Evolutionary conservation across 2,113 vertebrate species (phyloP).

Genomic region (Leucopsar rothschildi): DNA sequence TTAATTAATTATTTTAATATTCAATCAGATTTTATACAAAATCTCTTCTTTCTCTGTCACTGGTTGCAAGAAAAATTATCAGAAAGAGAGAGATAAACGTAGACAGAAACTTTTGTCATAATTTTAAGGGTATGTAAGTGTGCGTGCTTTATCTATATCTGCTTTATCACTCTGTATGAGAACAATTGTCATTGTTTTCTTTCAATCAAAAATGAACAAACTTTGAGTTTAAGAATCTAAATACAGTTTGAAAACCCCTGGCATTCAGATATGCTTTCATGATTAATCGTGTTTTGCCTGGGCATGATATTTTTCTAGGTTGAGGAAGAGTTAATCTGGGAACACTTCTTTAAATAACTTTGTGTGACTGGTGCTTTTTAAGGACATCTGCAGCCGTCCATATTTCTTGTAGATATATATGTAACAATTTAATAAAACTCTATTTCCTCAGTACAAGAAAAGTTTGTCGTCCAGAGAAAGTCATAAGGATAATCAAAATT

Average conservation of each 20-base stretch:
- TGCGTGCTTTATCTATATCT: not conserved
- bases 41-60: not conserved
- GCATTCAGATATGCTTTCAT: not conserved
- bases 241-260: not conserved
- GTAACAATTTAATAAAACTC: not conserved
- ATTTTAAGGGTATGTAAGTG: not conserved
- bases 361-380: not conserved
- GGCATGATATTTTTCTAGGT: not conserved
- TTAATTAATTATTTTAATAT: not conserved
- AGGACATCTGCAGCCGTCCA: not conserved
- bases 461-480: not conserved
- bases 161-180: not conserved
- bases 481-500: not conserved
- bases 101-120: not conserved
- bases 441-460: not conserved
- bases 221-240: not conserved
- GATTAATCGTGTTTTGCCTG: not conserved
- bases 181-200: not conserved
- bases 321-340: not conserved
- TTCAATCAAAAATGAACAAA: not conserved
- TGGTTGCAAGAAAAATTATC: not conserved
- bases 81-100: not conserved
- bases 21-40: not conserved
- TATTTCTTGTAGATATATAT: not conserved
- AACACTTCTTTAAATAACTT: not conserved